Base-by-base conservation (phyloP, 2,888 invertebrate genomes). In the Diaprepes abbreviatus region DNA sequence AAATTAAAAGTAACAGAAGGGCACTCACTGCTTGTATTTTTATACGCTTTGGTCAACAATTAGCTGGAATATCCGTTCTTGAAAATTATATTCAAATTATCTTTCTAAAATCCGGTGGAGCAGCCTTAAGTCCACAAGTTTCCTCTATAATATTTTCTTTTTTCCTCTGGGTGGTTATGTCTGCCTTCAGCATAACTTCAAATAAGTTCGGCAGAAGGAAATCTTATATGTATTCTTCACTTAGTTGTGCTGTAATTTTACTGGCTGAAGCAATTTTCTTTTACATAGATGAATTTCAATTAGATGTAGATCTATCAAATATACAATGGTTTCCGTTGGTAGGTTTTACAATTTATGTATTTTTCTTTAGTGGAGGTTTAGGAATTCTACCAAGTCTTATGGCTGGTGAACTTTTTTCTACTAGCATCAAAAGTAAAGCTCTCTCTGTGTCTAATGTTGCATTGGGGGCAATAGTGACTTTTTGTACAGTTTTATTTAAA, bases 401-500 rank as follows among this genome's bases (percentile, higher is more conserved):
- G 75, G 31, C 78, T 12, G 78, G 80, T 2, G 82, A 82, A 71
- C 57, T 82, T 17, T 82, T 80, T 66, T 78, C 81, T 3, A 75
- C 79, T 4, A 80, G 79, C 70, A 79, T 82, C 12, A 82, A 81
- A 73, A 74, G 73, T 1, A 80, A 82, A 75, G 82, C 76, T 9
- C 66, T 80, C 24, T 71, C 73, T 7, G 24, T 79, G 7, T 54
- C 78, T 16, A 79, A 78, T 59, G 73, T 81, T 28, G 74, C 75
- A 33, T 76, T 79, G 48, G 78, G 78, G 6, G 2, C 76, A 1
- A 69, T 73, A 16, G 70, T 79, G 7, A 73, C 76, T 19, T 35
- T 73, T 3, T 63, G 73, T 3, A 78, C 80, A 4, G 79, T 79
- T 70, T 28, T 80, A 4, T 83, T 82, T 73, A 79, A 81, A 67